Evolutionary conservation across 2,888 invertebrate genomes (phyloP).

Genomic region (Fragum sueziense): DNA sequence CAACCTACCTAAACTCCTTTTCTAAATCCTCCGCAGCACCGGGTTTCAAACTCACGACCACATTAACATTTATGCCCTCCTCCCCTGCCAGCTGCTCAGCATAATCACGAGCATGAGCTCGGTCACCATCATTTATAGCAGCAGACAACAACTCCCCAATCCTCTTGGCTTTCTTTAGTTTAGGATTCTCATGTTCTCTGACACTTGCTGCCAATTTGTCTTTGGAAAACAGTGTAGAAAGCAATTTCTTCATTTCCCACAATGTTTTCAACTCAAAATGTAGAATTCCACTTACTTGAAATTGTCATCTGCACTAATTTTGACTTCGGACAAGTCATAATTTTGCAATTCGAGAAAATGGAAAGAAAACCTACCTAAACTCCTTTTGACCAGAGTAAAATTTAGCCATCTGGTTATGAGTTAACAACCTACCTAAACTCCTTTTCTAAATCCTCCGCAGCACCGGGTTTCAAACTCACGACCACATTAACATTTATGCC

Average conservation of each 20-base stretch:
- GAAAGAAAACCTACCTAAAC: too few species aligned
- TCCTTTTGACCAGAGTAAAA: too few species aligned
- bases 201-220: too few species aligned
- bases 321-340: too few species aligned
- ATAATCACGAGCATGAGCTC: constrained; percentile 57
- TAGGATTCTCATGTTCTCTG: too few species aligned
- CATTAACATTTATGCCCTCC: constrained; percentile 47
- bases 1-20: constrained; percentile 62
- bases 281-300: too few species aligned
- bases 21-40: constrained; percentile 39
- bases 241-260: too few species aligned
- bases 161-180: constrained; percentile 46
- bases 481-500: constrained; percentile 56
- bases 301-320: too few species aligned
- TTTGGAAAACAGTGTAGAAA: too few species aligned
- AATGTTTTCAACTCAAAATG: too few species aligned
- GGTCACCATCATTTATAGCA: constrained; percentile 65
- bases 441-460: constrained; percentile 45
- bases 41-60: constrained; percentile 49
- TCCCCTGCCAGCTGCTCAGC: constrained; percentile 58
- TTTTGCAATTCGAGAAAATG: too few species aligned
- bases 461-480: constrained; percentile 45
- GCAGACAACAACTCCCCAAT: constrained; percentile 56
- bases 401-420: too few species aligned
- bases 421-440: constrained; percentile 61